phyloP scores from a whole-genome alignment of 2,113 vertebrate genomes.

The Diglossa brunneiventris region DNA sequence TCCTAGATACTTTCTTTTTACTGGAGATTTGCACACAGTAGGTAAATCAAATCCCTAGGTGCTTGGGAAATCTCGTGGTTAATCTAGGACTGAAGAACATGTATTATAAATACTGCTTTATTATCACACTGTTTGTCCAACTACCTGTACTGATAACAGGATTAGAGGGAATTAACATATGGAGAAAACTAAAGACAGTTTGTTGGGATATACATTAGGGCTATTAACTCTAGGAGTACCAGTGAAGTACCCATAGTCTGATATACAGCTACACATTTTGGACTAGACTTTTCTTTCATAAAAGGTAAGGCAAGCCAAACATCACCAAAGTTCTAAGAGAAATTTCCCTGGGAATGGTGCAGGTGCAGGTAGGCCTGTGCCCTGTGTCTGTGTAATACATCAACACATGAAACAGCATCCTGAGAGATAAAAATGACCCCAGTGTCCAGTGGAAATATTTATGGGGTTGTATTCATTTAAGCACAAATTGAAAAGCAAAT shows the following conservation, averaged over 20 bases:
- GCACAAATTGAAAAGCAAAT: not conserved
- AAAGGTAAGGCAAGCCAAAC: not conserved
- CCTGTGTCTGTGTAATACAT: not conserved
- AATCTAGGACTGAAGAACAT: conserved; percentile 50
- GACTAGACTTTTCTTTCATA: not conserved
- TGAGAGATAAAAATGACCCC: not conserved
- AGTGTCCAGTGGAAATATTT: not conserved
- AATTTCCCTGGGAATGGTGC: not conserved
- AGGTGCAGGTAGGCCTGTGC: not conserved
- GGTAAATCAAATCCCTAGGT: conserved; percentile 41
- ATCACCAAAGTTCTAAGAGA: not conserved
- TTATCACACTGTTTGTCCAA: conserved; percentile 63
- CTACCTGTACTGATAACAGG: conserved; percentile 60
- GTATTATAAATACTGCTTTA: conserved; percentile 45
- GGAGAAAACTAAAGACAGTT: conserved; percentile 40
- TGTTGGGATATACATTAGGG: not conserved
- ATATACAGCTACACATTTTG: not conserved
- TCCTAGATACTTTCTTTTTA: not conserved
- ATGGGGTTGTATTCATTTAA: not conserved
- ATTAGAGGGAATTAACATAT: conserved; percentile 60
- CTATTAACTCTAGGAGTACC: conserved; percentile 40
- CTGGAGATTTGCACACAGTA: not conserved
- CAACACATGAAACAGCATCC: not conserved
- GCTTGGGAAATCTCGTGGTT: conserved; percentile 17
- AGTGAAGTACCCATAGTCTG: not conserved